Percentiles rank a stretch among this genome's conserved stretches.
Evolutionary conservation across 2,888 invertebrate species (phyloP).

Genomic region (Dastarcus helophoroides): DNA sequence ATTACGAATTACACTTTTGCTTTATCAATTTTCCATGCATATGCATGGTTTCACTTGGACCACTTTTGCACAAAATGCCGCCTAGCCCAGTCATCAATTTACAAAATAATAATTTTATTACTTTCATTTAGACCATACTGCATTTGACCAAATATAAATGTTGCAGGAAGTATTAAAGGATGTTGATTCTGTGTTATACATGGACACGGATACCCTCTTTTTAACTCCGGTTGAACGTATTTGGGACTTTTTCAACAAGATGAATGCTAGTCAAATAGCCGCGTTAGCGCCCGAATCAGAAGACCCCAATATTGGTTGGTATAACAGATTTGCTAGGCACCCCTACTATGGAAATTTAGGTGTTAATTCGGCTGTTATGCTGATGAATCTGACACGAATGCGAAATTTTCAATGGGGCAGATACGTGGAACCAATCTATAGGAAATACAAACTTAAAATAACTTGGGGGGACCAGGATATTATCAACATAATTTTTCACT

Average conservation of each 20-base stretch:
- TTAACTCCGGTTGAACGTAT: conserved; percentile 69
- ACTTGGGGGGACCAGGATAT: conserved; percentile 98
- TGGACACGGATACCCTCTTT: conserved; percentile 87
- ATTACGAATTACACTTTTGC: no score
- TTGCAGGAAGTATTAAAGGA: conserved; percentile 64
- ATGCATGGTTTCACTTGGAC: no score
- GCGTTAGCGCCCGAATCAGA: conserved; percentile 85
- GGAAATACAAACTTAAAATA: conserved; percentile 72
- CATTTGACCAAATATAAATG: no score
- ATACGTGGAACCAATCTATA: conserved; percentile 72
- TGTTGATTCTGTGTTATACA: conserved; percentile 78
- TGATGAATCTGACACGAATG: conserved; percentile 93
- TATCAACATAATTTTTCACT: conserved; percentile 82
- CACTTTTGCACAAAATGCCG: no score
- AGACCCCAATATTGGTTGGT: conserved; percentile 89
- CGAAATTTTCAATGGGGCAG: conserved; percentile 74
- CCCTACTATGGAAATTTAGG: conserved; percentile 86
- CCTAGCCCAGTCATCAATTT: no score
- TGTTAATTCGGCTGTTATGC: conserved; percentile 93
- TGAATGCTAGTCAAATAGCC: conserved; percentile 79
- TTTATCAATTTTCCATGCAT: no score
- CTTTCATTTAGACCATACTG: no score
- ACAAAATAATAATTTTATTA: no score
- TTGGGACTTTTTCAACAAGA: conserved; percentile 70
- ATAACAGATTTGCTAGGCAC: conserved; percentile 89